A percentile compares a stretch with the other conserved stretches of the same genome.
Conservation (phyloP, 2,113 vertebrate genomes). For the Hippoglossus stenolepis region DNA sequence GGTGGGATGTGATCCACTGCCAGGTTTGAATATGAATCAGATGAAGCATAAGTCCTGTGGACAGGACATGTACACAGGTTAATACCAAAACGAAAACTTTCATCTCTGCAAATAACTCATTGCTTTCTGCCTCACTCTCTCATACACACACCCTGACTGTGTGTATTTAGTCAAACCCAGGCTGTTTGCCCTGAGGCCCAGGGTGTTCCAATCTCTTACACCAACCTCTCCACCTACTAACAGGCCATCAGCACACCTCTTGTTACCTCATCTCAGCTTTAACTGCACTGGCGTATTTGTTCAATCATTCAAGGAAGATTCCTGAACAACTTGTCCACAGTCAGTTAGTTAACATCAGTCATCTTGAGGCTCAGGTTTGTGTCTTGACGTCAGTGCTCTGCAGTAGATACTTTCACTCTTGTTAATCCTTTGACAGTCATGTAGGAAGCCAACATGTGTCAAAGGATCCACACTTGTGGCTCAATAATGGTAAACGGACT, state of each 20-base stretch:
- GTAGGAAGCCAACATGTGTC: neutral
- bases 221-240: neutral
- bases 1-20: neutral
- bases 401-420: no score
- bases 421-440: neutral
- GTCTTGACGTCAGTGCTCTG: no score
- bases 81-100: neutral
- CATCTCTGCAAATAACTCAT: no score
- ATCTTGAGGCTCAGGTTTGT: no score
- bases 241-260: neutral
- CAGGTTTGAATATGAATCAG: no score
- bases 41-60: neutral
- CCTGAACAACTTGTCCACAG: neutral
- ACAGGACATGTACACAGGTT: neutral
- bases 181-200: conserved; percentile 28
- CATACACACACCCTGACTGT: neutral
- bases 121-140: neutral
- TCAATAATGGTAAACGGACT: no score
- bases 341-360: no score
- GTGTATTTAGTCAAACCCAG: neutral
- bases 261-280: neutral
- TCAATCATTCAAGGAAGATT: neutral
- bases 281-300: neutral
- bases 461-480: no score
- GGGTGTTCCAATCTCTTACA: neutral